Evolutionary conservation across 2,113 vertebrate species (phyloP).

Genomic region (Eudyptes chrysolophus): DNA sequence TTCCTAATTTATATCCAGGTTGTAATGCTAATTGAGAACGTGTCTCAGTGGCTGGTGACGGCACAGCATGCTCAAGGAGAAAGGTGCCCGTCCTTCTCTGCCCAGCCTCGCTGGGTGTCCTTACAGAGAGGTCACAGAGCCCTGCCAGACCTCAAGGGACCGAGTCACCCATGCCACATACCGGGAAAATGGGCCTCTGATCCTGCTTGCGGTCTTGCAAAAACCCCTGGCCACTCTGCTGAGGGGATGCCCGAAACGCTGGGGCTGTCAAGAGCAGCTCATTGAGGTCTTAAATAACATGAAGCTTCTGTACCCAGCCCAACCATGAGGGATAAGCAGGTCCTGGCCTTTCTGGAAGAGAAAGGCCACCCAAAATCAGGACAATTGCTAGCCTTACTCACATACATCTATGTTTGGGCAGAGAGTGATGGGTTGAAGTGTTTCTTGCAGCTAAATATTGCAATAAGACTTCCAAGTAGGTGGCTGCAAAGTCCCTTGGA

Average conservation of each 20-base stretch:
- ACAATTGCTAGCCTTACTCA: too few relatives aligned
- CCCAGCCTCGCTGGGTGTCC: background rate
- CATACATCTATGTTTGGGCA: fast-evolving
- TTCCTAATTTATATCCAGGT: background rate
- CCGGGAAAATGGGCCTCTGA: fast-evolving
- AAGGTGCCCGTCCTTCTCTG: fast-evolving
- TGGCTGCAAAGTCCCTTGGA: background rate
- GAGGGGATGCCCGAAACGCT: background rate
- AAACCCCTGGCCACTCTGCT: background rate
- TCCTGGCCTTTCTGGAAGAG: background rate
- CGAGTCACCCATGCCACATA: fast-evolving
- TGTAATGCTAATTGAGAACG: fast-evolving
- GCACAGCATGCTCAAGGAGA: background rate
- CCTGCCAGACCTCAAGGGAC: background rate
- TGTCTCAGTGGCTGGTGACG: background rate
- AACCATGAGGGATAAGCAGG: fast-evolving
- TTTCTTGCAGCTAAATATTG: fast-evolving
- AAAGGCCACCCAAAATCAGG: background rate
- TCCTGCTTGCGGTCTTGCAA: background rate
- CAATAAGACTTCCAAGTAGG: fast-evolving
- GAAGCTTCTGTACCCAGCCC: background rate
- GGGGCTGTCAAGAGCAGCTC: background rate
- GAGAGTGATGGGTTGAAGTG: fast-evolving
- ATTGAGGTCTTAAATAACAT: fast-evolving
- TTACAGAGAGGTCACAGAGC: background rate